Conservation (phyloP, 92 coral and sea anemone species). For the Blastomussa wellsi region DNA sequence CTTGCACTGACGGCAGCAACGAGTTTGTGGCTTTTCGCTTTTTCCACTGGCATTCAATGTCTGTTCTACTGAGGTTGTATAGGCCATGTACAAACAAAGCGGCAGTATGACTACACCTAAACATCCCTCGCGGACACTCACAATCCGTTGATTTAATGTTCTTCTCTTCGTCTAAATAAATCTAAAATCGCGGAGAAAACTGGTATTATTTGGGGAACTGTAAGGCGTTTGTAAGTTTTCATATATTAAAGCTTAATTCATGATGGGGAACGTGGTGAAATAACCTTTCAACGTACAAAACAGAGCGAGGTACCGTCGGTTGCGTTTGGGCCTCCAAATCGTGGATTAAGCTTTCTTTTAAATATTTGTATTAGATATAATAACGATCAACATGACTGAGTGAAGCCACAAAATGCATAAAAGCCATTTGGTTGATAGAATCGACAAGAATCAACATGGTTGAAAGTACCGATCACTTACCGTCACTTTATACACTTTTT, state of each 20-base stretch:
- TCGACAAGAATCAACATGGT: neutral
- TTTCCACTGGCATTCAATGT: slow-evolving; percentile 24
- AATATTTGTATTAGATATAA: too few relatives aligned
- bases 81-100: slow-evolving; percentile 16
- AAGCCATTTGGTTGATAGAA: too few relatives aligned
- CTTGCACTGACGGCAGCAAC: neutral
- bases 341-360: too few relatives aligned
- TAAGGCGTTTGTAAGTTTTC: too few relatives aligned
- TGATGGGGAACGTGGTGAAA: neutral
- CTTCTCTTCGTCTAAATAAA: neutral
- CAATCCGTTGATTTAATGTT: slow-evolving; percentile 7
- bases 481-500: neutral
- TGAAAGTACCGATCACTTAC: neutral
- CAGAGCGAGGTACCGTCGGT: too few relatives aligned
- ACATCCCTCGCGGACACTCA: slow-evolving; percentile 4
- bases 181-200: neutral
- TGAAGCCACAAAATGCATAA: neutral
- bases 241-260: too few relatives aligned
- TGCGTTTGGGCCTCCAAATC: too few relatives aligned
- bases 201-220: too few relatives aligned
- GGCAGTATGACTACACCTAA: slow-evolving; percentile 17
- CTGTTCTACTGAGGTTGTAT: slow-evolving; percentile 19
- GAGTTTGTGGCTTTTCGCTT: slow-evolving; percentile 13
- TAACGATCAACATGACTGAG: too few relatives aligned
- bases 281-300: too few relatives aligned